Percentiles rank a stretch among this genome's conserved stretches.
These are phyloP conservation scores for Cinclus cinclus DNA, from an alignment of 2,113 vertebrate species.

Conservation along the genomic window DNA sequence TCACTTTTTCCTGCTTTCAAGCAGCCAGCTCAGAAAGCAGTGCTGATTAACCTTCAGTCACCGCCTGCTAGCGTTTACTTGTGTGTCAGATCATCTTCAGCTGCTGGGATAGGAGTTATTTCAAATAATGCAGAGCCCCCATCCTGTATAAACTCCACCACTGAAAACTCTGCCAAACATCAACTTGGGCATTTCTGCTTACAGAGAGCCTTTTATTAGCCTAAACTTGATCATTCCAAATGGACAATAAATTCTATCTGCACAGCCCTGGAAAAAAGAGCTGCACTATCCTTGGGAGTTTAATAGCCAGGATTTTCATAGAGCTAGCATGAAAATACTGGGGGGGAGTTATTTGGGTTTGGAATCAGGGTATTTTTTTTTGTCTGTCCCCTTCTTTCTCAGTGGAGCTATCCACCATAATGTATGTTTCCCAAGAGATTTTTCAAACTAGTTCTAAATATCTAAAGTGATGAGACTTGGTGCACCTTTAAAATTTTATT, in stretches of 20 bases:
- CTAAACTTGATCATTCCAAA: slow-evolving; percentile 57
- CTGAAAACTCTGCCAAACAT: slow-evolving; percentile 11
- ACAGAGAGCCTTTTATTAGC: slow-evolving; percentile 56
- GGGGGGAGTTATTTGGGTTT: neutral
- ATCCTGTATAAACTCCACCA: slow-evolving; percentile 39
- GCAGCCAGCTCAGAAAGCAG: neutral
- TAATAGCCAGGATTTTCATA: slow-evolving; percentile 40
- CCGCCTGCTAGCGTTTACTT: slow-evolving; percentile 25
- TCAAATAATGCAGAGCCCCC: neutral
- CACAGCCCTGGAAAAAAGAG: neutral
- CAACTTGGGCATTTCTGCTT: slow-evolving; percentile 45
- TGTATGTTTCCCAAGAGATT: neutral
- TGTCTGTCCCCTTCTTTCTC: neutral
- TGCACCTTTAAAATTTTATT: slow-evolving; percentile 60
- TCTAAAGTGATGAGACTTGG: slow-evolving; percentile 38
- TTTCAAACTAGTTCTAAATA: slow-evolving; percentile 49
- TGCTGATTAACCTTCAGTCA: slow-evolving; percentile 25
- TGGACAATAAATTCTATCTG: slow-evolving; percentile 64
- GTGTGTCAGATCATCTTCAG: neutral
- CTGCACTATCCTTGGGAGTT: slow-evolving; percentile 2
- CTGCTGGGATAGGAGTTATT: slow-evolving; percentile 14
- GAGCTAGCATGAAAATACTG: neutral
- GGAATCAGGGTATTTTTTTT: neutral
- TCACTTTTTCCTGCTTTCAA: slow-evolving; percentile 29
- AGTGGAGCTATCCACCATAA: neutral